Evolutionary conservation across 2,113 vertebrate genomes (phyloP), one percentile per base, ranked within the genome.

Genomic region (Natator depressus): DNA sequence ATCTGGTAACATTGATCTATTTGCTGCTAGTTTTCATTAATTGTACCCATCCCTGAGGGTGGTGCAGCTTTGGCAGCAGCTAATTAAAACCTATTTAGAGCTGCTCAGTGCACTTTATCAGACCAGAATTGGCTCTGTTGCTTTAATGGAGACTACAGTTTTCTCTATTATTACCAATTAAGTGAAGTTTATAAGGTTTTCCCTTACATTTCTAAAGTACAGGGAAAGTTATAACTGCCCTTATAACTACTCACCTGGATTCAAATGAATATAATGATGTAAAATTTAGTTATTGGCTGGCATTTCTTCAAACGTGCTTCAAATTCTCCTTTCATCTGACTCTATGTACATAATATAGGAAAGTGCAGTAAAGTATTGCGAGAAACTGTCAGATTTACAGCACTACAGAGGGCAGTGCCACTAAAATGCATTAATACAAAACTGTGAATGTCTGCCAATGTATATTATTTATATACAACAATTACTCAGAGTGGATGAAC

Each of bases 21-120:
- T 96, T 95, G 91, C 85, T 95, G 95, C 94, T 95, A 87, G 72
- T 95, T 97, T 98, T 97, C 98, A 98, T 98, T 98, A 98, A 98
- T 98, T 98, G 98, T 92, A 97, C 93, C 90, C 93, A 87, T 97
- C 98, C 97, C 98, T 97, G 93, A 98, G 98, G 98, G 97, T 82
- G 96, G 97, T 98, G 92, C 91, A 95, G 96, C 97, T 94, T 87
- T 91, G 97, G 97, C 97, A 95, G 95, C 97, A 97, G 97, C 98
- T 98, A 98, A 98, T 98, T 98, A 98, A 97, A 98, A 97, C 95
- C 94, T 96, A 98, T 98, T 97, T 98, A 98, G 96, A 94, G 94
- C 97, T 98, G 94, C 91, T 97, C 93, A 93, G 87, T 93, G 94
- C 94, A 96, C 95, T 98, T 98, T 97, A 98, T 98, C 96, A 98